These are phyloP conservation scores for Lordiphosa clarofinis DNA, from an alignment of 1,140 invertebrate genomes.

Conservation along the genomic window DNA sequence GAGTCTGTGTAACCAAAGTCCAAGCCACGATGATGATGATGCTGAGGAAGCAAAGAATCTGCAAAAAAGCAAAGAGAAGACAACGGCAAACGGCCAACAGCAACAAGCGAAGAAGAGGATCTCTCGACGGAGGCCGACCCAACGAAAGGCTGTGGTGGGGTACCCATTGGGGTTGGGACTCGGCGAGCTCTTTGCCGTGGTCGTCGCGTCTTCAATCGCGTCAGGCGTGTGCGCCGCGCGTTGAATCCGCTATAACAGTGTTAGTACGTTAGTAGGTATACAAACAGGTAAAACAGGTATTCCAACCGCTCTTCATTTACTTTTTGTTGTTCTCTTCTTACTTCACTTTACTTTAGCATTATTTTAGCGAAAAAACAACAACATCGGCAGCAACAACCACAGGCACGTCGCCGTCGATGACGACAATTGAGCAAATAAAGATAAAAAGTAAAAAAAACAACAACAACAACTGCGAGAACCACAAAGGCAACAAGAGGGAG, in stretches of 20 bases:
- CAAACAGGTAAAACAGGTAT: constrained; percentile 80
- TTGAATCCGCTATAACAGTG: constrained; percentile 79
- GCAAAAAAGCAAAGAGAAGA: constrained; percentile 18
- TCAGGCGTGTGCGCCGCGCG: constrained; percentile 65
- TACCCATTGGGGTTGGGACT: constrained; percentile 25
- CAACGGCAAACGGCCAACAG: constrained; percentile 1
- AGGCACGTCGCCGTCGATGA: constrained; percentile 41
- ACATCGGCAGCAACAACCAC: constrained; percentile 13
- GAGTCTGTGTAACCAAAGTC: constrained; percentile 58
- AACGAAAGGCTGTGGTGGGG: constrained; percentile 7
- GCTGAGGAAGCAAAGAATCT: constrained; percentile 26
- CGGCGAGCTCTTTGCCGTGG: constrained; percentile 27
- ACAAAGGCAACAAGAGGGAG: neutral
- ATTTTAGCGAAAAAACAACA: constrained; percentile 61
- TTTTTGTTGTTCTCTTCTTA: constrained; percentile 41
- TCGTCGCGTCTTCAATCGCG: constrained; percentile 52
- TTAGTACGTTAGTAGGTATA: constrained; percentile 80
- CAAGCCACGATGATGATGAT: constrained; percentile 26
- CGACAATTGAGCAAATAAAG: constrained; percentile 74
- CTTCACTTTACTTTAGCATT: constrained; percentile 70
- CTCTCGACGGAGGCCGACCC: neutral
- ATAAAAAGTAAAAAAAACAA: constrained; percentile 29
- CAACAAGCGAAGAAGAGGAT: constrained; percentile 20
- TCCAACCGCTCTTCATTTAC: constrained; percentile 62
- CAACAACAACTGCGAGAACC: constrained; percentile 15